Base-by-base conservation (phyloP, 2,113 vertebrate genomes). In the Anolis sagrei region DNA sequence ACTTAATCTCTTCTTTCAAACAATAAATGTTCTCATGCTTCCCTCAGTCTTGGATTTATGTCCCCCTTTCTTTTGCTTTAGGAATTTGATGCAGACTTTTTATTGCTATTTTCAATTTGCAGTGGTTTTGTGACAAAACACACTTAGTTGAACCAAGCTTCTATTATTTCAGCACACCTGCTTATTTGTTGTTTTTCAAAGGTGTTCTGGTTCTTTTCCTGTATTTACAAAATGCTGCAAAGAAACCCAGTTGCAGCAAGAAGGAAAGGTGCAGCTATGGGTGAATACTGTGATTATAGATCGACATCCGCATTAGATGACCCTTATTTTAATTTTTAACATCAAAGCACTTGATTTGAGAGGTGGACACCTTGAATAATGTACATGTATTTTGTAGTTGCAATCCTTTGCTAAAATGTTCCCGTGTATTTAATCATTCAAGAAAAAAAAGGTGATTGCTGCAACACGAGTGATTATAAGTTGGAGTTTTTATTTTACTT, bases 341-440 rank as follows among this genome's bases (percentile, higher is more conserved):
- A 18, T 90, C 83, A 91, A 81, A 88, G 72, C 39, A 79, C 89
- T 90, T 91, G 68, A 94, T 91, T 92, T 92, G 81, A 86, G 81
- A 34, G 76, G 85, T 82, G 48, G 83, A 34, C 27, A 85, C 48
- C 68, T 72, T 76, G 79, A 58, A 83, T 86, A 91, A 92, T 23
- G 74, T 84, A 10, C 11, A 54, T 78, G 18, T 14, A 2, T 34
- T 62, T 34, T 86, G 83, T 86, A 86, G 86, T 89, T 89, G 58
- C 5, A 4, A 70, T 76, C 29, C 36, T 82, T 82, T 58, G 32
- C 36, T 44, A 44, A 29, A 82, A 87, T 82, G 73, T 0, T 88
- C 88, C 85, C 89, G 79, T 88, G 0, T 76, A 61, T 83, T 89
- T 88, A 62, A 82, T 88, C 86, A 90, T 88, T 83, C 36, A 75